A percentile compares a stretch with the other conserved stretches of the same genome.
phyloP scores from a whole-genome alignment of 2,113 vertebrate genomes.

The Onychostruthus taczanowskii region DNA sequence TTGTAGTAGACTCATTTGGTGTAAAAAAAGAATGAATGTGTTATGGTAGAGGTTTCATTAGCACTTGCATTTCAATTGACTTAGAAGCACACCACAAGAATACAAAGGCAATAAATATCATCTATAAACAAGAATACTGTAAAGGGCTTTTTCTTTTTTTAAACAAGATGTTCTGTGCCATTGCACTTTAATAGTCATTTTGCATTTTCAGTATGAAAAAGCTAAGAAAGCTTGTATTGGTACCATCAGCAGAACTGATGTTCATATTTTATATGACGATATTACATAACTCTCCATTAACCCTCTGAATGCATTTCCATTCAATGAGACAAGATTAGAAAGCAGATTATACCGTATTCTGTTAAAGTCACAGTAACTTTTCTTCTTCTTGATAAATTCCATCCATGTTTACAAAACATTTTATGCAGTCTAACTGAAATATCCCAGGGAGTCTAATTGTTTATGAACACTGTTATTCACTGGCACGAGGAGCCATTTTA shows the following conservation, averaged over 20 bases:
- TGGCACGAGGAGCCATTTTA: not conserved
- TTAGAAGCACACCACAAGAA: constrained; percentile 65
- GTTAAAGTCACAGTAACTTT: not conserved
- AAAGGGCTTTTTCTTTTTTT: constrained; percentile 44
- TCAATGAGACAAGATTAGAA: not conserved
- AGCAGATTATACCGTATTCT: not conserved
- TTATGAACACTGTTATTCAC: not conserved
- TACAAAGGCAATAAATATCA: constrained; percentile 76
- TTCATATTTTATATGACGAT: constrained; percentile 36
- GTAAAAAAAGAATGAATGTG: constrained; percentile 69
- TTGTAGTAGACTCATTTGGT: constrained; percentile 73
- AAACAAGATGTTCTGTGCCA: constrained; percentile 68
- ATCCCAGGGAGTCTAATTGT: not conserved
- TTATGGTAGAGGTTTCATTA: constrained; percentile 77
- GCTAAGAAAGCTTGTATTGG: constrained; percentile 14
- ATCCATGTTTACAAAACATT: not conserved
- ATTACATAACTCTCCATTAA: constrained; percentile 47
- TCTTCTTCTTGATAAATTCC: not conserved
- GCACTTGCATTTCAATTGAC: constrained; percentile 78
- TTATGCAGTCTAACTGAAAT: not conserved
- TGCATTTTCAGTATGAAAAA: constrained; percentile 44
- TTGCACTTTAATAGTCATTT: constrained; percentile 70
- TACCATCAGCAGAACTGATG: not conserved
- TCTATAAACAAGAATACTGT: constrained; percentile 73
- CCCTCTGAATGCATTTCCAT: not conserved